Conservation (phyloP, 2,888 invertebrate species). For the Eledona agricola region DNA sequence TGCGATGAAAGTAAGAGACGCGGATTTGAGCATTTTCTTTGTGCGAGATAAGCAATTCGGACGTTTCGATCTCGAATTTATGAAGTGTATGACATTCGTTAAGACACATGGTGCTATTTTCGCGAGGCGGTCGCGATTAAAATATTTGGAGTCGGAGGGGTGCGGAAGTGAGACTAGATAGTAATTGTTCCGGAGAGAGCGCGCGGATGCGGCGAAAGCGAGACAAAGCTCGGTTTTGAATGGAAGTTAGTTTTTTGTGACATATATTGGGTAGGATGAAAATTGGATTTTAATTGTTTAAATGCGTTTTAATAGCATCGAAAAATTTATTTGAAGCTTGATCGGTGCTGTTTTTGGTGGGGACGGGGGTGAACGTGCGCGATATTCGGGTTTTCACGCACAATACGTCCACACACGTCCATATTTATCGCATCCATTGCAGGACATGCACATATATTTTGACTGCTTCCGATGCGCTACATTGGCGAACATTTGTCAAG, state of each 20-base stretch:
- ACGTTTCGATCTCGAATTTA: too few relatives aligned
- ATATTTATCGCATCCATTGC: slow-evolving; percentile 47
- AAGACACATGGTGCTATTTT: too few relatives aligned
- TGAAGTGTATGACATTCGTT: too few relatives aligned
- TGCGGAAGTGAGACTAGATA: slow-evolving; percentile 21
- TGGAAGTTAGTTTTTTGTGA: slow-evolving; percentile 32
- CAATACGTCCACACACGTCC: slow-evolving; percentile 38
- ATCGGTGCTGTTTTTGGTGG: slow-evolving; percentile 12
- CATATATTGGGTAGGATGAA: slow-evolving; percentile 27
- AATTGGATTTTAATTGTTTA: slow-evolving; percentile 37
- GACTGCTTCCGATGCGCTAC: slow-evolving; percentile 46
- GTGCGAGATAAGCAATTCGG: too few relatives aligned
- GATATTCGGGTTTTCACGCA: slow-evolving; percentile 25
- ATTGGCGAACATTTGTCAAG: slow-evolving; percentile 57
- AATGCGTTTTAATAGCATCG: slow-evolving; percentile 33
- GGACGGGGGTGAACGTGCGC: slow-evolving; percentile 20
- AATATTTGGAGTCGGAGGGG: slow-evolving; percentile 16
- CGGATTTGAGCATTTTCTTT: too few relatives aligned
- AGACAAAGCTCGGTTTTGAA: slow-evolving; percentile 24
- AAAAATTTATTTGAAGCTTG: slow-evolving; percentile 32
- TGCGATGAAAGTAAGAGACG: too few relatives aligned
- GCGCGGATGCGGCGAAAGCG: slow-evolving; percentile 10
- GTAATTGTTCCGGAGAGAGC: slow-evolving; percentile 28
- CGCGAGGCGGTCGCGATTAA: slow-evolving; percentile 19
- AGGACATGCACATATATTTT: slow-evolving; percentile 44